Evolutionary conservation across 2,797 vertebrate genomes (phyloP).

Genomic region (Hipposideros larvatus): DNA sequence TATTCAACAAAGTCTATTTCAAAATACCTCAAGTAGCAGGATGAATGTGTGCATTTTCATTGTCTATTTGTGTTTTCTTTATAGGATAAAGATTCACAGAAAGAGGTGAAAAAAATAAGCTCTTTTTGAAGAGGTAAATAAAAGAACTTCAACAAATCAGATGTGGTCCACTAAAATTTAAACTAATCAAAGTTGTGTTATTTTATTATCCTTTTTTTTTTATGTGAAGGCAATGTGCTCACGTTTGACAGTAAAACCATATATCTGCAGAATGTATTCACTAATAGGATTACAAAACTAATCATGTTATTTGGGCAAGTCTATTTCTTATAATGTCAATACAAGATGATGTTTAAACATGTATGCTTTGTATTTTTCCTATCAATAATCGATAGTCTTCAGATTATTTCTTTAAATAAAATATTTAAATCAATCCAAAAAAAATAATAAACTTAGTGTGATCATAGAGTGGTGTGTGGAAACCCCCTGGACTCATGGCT

Average conservation of each 20-base stretch:
- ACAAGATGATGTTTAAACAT: conserved; percentile 36
- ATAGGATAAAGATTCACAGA: conserved; percentile 74
- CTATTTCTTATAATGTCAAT: conserved; percentile 51
- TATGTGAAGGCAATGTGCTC: conserved; percentile 35
- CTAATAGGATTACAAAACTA: neutral
- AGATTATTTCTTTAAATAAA: conserved; percentile 74
- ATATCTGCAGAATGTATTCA: conserved; percentile 38
- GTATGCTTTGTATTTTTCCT: conserved; percentile 68
- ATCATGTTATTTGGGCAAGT: conserved; percentile 61
- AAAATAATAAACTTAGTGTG: neutral
- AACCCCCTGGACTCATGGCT: neutral
- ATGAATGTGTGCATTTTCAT: conserved; percentile 53
- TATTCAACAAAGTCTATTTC: neutral
- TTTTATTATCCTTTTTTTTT: conserved; percentile 53
- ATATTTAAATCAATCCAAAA: conserved; percentile 58
- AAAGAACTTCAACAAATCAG: conserved; percentile 70
- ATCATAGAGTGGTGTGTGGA: neutral
- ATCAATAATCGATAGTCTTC: conserved; percentile 47
- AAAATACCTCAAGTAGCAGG: neutral
- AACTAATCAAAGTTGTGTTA: conserved; percentile 43
- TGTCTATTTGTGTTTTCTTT: conserved; percentile 61
- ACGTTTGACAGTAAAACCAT: conserved; percentile 36
- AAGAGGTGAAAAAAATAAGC: conserved; percentile 69
- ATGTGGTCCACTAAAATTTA: conserved; percentile 63
- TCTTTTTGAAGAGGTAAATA: conserved; percentile 80